Conservation (phyloP, 2,797 vertebrate genomes). For the Ciconia nigra region DNA sequence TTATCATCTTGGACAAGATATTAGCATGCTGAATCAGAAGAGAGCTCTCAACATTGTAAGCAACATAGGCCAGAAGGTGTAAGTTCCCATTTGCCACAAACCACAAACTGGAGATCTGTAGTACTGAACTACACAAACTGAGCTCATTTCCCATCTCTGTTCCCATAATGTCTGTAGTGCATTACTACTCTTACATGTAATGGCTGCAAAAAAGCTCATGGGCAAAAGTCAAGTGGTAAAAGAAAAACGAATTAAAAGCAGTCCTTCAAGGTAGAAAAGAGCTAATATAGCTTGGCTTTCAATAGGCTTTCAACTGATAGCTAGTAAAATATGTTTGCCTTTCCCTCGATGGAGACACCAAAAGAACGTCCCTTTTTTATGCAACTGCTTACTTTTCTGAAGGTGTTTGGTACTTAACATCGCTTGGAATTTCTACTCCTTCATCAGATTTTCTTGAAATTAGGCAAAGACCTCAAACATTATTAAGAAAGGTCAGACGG, state of each 20-base stretch:
- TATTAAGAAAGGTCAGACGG: neutral
- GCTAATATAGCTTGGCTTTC: neutral
- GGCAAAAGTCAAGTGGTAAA: neutral
- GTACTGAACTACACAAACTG: neutral
- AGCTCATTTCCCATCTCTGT: neutral
- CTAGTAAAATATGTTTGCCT: neutral
- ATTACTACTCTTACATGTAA: neutral
- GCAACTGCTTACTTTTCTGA: neutral
- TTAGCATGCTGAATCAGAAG: neutral
- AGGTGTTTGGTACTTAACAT: neutral
- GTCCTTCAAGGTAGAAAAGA: neutral
- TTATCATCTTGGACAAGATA: neutral
- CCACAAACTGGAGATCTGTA: neutral
- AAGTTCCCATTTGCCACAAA: neutral
- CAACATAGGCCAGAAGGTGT: neutral
- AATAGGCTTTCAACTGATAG: neutral
- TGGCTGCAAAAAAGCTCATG: neutral
- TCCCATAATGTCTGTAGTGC: neutral
- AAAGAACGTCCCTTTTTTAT: neutral
- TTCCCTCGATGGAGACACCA: neutral
- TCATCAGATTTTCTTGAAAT: neutral
- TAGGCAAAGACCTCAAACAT: neutral
- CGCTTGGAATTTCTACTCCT: neutral
- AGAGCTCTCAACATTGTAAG: neutral
- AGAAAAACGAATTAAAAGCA: conserved; percentile 4